Evolutionary conservation across 2,113 vertebrate species (phyloP).

Genomic region (Tupaia chinensis): DNA sequence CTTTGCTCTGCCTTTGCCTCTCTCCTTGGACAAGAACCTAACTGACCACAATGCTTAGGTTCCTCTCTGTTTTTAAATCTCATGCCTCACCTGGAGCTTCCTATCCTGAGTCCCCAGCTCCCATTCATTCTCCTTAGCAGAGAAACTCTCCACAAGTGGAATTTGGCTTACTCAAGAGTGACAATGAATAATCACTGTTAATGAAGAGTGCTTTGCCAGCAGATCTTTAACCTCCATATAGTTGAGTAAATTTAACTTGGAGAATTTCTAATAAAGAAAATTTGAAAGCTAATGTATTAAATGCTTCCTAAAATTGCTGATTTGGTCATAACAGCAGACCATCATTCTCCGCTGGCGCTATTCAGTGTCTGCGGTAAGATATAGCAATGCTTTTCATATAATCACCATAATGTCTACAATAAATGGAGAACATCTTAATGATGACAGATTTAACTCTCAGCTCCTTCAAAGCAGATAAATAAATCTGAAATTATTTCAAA

Average conservation of each 20-base stretch:
- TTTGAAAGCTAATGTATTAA: slow-evolving; percentile 65
- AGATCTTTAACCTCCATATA: slow-evolving; percentile 62
- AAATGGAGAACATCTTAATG: slow-evolving; percentile 13
- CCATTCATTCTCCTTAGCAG: slow-evolving; percentile 52
- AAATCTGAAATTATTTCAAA: slow-evolving; percentile 64
- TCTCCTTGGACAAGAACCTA: not conserved
- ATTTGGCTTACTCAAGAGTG: slow-evolving; percentile 30
- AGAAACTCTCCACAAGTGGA: slow-evolving; percentile 39
- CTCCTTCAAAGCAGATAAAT: not conserved
- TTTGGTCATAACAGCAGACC: slow-evolving; percentile 21
- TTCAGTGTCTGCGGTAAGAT: not conserved
- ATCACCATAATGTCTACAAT: not conserved
- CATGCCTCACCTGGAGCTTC: not conserved
- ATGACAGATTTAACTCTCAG: not conserved
- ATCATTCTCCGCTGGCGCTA: not conserved
- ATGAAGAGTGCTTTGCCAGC: slow-evolving; percentile 54
- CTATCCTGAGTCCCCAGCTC: not conserved
- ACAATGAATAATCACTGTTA: slow-evolving; percentile 55
- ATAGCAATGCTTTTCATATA: not conserved
- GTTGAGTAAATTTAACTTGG: slow-evolving; percentile 66
- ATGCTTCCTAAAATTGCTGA: slow-evolving; percentile 60
- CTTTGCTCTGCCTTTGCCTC: not conserved
- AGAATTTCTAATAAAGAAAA: slow-evolving; percentile 72
- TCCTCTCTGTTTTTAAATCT: not conserved
- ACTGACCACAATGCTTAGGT: not conserved